A percentile compares a stretch with the other conserved stretches of the same genome.
Evolutionary conservation across 2,113 vertebrate genomes (phyloP).

Genomic region (Synodontis membranacea): DNA sequence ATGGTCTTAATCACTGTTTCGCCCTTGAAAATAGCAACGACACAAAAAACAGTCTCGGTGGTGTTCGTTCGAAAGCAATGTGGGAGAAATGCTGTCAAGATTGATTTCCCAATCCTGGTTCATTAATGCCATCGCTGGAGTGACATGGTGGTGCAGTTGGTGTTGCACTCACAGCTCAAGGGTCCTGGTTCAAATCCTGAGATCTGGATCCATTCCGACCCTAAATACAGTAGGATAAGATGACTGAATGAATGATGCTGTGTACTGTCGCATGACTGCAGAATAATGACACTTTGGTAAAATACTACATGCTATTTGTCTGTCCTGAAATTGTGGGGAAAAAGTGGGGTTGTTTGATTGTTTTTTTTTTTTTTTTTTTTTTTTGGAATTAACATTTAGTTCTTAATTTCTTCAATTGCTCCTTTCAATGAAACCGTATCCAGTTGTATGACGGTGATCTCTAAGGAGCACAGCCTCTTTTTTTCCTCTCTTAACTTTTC

Average conservation of each 20-base stretch:
- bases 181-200: not conserved
- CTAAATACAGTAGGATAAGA: not conserved
- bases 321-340: not conserved
- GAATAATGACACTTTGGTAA: not conserved
- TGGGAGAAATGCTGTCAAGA: not conserved
- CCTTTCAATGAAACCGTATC: not conserved
- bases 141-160: not conserved
- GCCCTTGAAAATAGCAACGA: not conserved
- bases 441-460: conserved; percentile 51
- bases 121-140: not conserved
- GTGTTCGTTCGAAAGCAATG: not conserved
- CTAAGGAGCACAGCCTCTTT: conserved; percentile 29
- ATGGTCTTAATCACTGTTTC: not conserved
- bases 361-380: not conserved
- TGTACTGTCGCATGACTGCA: not conserved
- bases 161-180: not conserved
- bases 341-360: not conserved
- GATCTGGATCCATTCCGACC: not conserved
- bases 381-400: not conserved
- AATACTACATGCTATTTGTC: not conserved
- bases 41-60: not conserved
- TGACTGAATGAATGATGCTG: not conserved
- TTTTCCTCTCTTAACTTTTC: conserved; percentile 12
- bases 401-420: not conserved
- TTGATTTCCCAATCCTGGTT: not conserved